Evolutionary conservation across 2,797 vertebrate species (phyloP), one percentile per base, ranked within the genome.

Genomic region (Arnoldichthys spilopterus): DNA sequence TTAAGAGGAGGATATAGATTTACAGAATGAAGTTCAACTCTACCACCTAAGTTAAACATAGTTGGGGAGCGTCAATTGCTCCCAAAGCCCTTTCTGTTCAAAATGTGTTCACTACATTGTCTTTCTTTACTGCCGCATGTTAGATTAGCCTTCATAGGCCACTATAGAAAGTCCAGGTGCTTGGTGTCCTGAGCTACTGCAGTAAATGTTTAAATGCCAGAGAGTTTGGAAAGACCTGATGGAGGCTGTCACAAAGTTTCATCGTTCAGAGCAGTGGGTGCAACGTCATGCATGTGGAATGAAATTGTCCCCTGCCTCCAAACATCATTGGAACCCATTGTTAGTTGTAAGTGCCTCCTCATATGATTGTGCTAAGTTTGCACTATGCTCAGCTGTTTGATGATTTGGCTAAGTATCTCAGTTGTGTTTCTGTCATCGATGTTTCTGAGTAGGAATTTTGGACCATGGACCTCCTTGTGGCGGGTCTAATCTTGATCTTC

Each of bases 301-400:
- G 11, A 15, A 13, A 68, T 59, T 79, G 81, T 82, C 6, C 22
- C 13, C 12, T 15, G 18, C 45, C n/a, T 72, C 32, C 18, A 45
- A 59, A 28, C 56, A 28, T 76, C 61, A 61, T 26, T 72, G 61
- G 66, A 76, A 64, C 72, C 81, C 59, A 40, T 75, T 53, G 61
- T 78, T 83, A 66, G 73, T 76, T 63, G 49, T 58, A 83, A 83
- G 81, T 83, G 81, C 81, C 81, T 83, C 77, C 72, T 76, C 68
- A 47, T 56, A 68, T 64, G 68, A 83, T 72, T 83, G 73, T 72
- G 51, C 53, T 56, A 37, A 3, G 63, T 63, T 74, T 45, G 58
- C 72, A 74, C 62, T n/a, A 43, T 3, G 22, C 16, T 71, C 49
- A 51, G 28, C 49, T 12, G 58, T 75, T 82, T 51, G 61, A 40